These are phyloP conservation scores for Watsonalla binaria DNA, from an alignment of 2,888 invertebrate genomes.

Conservation along the genomic window DNA sequence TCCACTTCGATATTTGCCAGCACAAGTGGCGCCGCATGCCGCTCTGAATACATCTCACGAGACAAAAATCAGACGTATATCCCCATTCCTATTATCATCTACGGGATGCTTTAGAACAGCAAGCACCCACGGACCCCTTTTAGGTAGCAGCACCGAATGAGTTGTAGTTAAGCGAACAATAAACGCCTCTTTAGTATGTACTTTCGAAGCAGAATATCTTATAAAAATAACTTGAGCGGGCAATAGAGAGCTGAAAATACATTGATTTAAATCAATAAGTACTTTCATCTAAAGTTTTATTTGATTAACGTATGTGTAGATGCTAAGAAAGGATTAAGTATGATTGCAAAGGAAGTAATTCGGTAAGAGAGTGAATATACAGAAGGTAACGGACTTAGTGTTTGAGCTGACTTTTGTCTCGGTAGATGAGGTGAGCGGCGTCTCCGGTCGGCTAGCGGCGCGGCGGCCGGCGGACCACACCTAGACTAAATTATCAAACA, in stretches of 20 bases:
- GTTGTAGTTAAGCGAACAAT: no score
- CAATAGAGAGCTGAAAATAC: no score
- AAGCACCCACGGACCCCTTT: no score
- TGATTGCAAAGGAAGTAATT: constrained; percentile 16
- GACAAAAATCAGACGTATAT: constrained; percentile 70
- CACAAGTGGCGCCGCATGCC: constrained; percentile 69
- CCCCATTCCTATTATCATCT: background rate
- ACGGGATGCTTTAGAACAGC: no score
- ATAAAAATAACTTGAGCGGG: no score
- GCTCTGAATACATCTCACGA: constrained; percentile 73
- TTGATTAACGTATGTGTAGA: background rate
- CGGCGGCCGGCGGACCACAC: constrained; percentile 71
- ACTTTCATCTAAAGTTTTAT: no score
- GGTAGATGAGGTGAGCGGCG: constrained; percentile 77
- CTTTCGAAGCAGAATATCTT: no score
- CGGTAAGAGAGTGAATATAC: constrained; percentile 9
- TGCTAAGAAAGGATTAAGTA: background rate
- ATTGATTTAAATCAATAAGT: no score
- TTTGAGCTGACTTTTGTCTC: constrained; percentile 77
- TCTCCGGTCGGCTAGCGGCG: constrained; percentile 66
- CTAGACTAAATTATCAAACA: constrained; percentile 76
- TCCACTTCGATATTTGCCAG: constrained; percentile 76
- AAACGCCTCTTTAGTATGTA: no score
- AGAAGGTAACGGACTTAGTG: constrained; percentile 26
- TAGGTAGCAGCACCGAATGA: no score